Base-by-base conservation (phyloP, 2,888 invertebrate species). In the Diaphora mendica region DNA sequence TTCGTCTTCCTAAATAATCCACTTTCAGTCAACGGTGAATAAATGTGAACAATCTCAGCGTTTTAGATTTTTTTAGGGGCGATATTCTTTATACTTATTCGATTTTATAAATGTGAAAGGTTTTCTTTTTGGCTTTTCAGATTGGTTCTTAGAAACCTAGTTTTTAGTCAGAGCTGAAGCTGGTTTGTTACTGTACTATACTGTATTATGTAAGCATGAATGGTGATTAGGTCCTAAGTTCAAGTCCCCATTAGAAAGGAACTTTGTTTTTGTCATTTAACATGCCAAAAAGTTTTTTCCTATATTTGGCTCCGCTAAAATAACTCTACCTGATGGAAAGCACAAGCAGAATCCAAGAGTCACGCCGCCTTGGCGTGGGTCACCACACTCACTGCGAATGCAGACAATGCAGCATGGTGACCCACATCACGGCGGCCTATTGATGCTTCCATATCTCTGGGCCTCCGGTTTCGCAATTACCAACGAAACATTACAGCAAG, bases 1-100 rank as follows among this genome's bases (percentile, higher is more conserved):
- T 84, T 77, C 65, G 77, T n/a, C 71, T 77, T 82, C 76, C 71
- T 76, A 79, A 83, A 84, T 83, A 82, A 84, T 82, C 84, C 79
- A 84, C 73, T 80, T 74, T 44, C 30, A 17, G 30, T 62, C 73
- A 71, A 67, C 65, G 73, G 77, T 35, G 70, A 74, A 65, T 70
- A 66, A 71, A 73, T 55, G 72, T 76, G 70, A 79, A 77, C 79
- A 76, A 81, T 80, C 74, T 79, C 73, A 76, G 77, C 73, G 74
- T 67, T 74, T 75, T 71, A 66, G 64, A 75, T 69, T 70, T 79
- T 71, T 67, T 67, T 26, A 1, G 48, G 30, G 48, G 20, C 33
- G 48, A 48, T 48, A 48, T 48, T 48, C 33, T 13, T 30, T 33
- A 33, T 67, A 23, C 33, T 67, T 67, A 20, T 4, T 48, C 15